Base-by-base conservation (phyloP, 2,888 invertebrate genomes). In the Torymus tubicola region DNA sequence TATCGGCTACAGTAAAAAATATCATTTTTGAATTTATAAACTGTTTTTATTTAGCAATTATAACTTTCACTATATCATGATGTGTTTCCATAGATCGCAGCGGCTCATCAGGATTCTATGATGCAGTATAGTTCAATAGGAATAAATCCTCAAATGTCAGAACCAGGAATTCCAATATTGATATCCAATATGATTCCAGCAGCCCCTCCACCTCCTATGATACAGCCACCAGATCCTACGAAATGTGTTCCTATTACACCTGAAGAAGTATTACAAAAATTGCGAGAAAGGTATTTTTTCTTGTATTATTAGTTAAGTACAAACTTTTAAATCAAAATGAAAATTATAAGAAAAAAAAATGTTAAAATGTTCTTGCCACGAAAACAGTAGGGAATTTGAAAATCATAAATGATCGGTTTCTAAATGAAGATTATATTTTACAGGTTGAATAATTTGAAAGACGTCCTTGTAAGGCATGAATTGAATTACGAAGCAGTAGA, bases 361-460 rank as follows among this genome's bases (percentile, higher is more conserved):
- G 18, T 50, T 50, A 58, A 50, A 50, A 80, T 53, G 13, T 58
- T 55, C 21, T 21, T 21, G 31, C 5, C 31, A 24, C 14, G 63
- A 42, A 58, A 21, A 16, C 52, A n/a, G 5, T 52, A n/a, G 24
- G 61, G 31, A 18, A 31, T 31, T 31, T 31, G 1, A 31, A 31
- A 31, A 31, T 31, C 31, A 31, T 31, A 2, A 2, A 31, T 31
- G 2, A 31, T 31, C 31, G 31, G 60, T 11, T 12, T 52, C 16
- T 21, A 58, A 4, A 16, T 10, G 16, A 24, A 42, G 31, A 57
- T 64, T 42, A 57, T 57, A 81, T 55, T 55, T 84, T 86, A 94
- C 82, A 94, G 95, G 84, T 91, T 95, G 65, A 88, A 89, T n/a
- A 93, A 92, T 81, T 88, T 95, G 80, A 92, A 92, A 81, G 93